Percentiles rank a stretch among this genome's conserved stretches.
Conservation (phyloP, 2,113 vertebrate species). For the Butorides virescens region DNA sequence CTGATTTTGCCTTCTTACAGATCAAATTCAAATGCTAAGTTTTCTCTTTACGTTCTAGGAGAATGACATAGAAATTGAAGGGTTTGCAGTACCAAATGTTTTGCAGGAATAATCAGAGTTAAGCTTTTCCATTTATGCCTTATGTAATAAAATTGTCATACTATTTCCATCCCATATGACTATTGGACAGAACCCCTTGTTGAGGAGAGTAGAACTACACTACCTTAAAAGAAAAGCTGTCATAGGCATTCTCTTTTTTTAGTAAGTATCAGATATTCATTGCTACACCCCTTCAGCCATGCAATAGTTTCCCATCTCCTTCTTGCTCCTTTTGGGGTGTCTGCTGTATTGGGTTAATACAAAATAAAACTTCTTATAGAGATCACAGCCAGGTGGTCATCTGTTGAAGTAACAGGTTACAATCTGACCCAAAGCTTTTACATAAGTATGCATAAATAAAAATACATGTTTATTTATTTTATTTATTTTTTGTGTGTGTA, state of each 20-base stretch:
- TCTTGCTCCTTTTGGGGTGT: neutral
- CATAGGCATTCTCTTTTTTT: neutral
- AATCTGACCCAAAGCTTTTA: neutral
- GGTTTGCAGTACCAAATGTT: neutral
- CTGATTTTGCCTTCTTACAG: neutral
- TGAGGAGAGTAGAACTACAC: neutral
- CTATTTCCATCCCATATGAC: neutral
- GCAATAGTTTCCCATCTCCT: neutral
- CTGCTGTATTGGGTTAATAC: neutral
- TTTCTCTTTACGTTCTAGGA: neutral
- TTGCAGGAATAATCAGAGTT: neutral
- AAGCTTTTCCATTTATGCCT: neutral
- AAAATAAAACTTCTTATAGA: neutral
- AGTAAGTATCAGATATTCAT: neutral
- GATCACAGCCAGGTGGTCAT: neutral
- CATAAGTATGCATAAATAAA: neutral
- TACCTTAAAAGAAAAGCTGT: neutral
- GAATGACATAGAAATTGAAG: neutral
- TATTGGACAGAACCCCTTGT: neutral
- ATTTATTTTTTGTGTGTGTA: neutral
- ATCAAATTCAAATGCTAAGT: neutral
- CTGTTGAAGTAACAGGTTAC: neutral
- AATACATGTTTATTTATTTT: neutral
- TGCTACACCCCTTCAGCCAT: neutral
- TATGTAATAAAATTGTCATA: neutral